Conservation (phyloP, 2,797 vertebrate species). For the Salmo trutta region DNA sequence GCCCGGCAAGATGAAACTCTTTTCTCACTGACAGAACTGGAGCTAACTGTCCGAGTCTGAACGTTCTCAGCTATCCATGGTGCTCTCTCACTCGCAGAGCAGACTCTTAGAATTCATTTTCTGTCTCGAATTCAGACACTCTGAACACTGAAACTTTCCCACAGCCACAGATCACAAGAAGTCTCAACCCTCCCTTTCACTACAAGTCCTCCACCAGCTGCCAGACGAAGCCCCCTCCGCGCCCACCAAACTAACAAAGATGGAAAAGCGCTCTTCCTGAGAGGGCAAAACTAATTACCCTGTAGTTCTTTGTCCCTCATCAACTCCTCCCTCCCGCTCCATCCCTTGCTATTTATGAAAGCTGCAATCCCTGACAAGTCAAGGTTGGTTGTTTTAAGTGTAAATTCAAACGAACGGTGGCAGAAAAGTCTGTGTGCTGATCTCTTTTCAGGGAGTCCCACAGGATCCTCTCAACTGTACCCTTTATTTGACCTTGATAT, state of each 20-base stretch:
- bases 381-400: slow-evolving; percentile 38
- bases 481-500: slow-evolving; percentile 16
- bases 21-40: neutral
- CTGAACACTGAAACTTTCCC: slow-evolving; percentile 6
- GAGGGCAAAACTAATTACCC: slow-evolving; percentile 41
- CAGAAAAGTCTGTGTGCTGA: slow-evolving; percentile 29
- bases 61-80: neutral
- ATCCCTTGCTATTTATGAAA: slow-evolving; percentile 26
- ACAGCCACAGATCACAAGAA: slow-evolving; percentile 1
- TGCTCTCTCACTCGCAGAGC: slow-evolving; percentile 7
- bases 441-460: slow-evolving; percentile 30
- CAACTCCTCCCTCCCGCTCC: slow-evolving; percentile 15
- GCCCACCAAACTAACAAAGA: slow-evolving; percentile 32
- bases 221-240: slow-evolving; percentile 39
- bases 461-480: slow-evolving; percentile 24
- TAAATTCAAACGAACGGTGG: slow-evolving; percentile 32
- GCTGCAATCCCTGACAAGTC: slow-evolving; percentile 22
- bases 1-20: neutral
- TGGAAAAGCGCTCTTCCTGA: slow-evolving; percentile 38
- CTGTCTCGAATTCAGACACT: neutral
- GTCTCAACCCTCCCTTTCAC: neutral
- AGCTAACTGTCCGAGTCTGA: neutral
- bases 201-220: slow-evolving; percentile 33
- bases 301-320: slow-evolving; percentile 34
- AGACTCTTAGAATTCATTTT: neutral